A percentile compares a stretch with the other conserved stretches of the same genome.
Conservation (phyloP, 2,888 invertebrate genomes). For the Brachynemurus nebulosus region DNA sequence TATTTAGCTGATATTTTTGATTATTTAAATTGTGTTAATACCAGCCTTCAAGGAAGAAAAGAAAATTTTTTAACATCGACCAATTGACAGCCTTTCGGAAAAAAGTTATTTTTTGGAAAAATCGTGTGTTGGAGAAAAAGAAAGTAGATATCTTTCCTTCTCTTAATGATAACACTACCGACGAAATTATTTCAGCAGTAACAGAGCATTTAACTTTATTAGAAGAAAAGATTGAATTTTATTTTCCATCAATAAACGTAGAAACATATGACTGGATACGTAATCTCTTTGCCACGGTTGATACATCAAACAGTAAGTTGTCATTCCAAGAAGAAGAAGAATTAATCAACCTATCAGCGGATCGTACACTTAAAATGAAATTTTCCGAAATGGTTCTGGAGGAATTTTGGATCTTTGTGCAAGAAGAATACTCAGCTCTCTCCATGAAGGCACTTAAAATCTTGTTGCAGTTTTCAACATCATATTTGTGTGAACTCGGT, state of each 20-base stretch:
- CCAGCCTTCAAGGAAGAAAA: not conserved
- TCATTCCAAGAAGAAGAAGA: conserved; percentile 11
- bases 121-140: not conserved
- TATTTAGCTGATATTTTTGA: conserved; percentile 3
- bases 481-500: conserved; percentile 1
- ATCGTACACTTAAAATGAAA: conserved; percentile 14
- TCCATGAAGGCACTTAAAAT: not conserved
- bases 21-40: not conserved
- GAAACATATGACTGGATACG: not conserved
- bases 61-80: not conserved
- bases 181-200: not conserved
- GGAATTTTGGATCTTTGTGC: conserved; percentile 12
- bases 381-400: conserved; percentile 12
- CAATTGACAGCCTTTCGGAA: not conserved
- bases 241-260: not conserved
- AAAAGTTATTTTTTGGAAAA: conserved; percentile 1
- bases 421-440: conserved; percentile 9
- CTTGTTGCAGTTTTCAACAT: conserved; percentile 1
- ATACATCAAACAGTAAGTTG: not conserved
- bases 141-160: not conserved
- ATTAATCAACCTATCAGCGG: conserved; percentile 12
- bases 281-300: conserved; percentile 3
- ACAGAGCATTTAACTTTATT: not conserved
- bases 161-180: not conserved
- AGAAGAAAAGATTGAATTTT: not conserved